phyloP scores from a whole-genome alignment of 2,113 vertebrate species.

The Echinops telfairi region DNA sequence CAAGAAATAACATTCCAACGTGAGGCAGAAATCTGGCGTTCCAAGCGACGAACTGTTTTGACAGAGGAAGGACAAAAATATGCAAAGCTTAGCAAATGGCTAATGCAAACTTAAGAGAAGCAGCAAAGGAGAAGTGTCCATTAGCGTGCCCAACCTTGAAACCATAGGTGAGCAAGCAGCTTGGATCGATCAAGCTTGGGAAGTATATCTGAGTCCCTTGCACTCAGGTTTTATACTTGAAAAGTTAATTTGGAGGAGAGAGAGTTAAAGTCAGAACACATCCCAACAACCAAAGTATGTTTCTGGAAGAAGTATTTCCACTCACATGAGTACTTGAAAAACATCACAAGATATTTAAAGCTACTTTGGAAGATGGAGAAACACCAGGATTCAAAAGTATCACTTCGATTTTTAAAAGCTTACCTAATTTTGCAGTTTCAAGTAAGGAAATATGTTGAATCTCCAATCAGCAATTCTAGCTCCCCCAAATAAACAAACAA shows the following conservation, averaged over 20 bases:
- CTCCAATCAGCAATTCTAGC: slow-evolving; percentile 77
- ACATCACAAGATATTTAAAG: slow-evolving; percentile 85
- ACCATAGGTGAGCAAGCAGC: slow-evolving; percentile 84
- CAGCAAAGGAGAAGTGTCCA: slow-evolving; percentile 86
- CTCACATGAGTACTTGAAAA: slow-evolving; percentile 72
- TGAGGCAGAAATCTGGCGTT: slow-evolving; percentile 92
- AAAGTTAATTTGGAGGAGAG: slow-evolving; percentile 59
- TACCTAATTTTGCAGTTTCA: slow-evolving; percentile 88
- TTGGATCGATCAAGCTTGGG: slow-evolving; percentile 67
- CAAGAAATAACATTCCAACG: slow-evolving; percentile 89
- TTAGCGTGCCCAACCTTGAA: slow-evolving; percentile 74
- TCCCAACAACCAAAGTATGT: slow-evolving; percentile 56
- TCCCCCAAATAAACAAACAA: slow-evolving; percentile 69
- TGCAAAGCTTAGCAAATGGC: slow-evolving; percentile 91
- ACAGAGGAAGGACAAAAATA: slow-evolving; percentile 92
- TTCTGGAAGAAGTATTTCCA: slow-evolving; percentile 54
- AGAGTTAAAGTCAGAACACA: slow-evolving; percentile 37
- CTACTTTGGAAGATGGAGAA: slow-evolving; percentile 77
- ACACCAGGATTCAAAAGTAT: slow-evolving; percentile 73
- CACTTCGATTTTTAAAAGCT: slow-evolving; percentile 80
- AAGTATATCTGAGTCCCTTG: slow-evolving; percentile 47
- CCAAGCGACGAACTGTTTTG: slow-evolving; percentile 93
- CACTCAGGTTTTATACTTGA: slow-evolving; percentile 57
- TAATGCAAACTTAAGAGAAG: slow-evolving; percentile 90
- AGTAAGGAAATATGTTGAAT: slow-evolving; percentile 83